phyloP scores from a whole-genome alignment of 1,140 invertebrate genomes.

The Scylla paramamosain region DNA sequence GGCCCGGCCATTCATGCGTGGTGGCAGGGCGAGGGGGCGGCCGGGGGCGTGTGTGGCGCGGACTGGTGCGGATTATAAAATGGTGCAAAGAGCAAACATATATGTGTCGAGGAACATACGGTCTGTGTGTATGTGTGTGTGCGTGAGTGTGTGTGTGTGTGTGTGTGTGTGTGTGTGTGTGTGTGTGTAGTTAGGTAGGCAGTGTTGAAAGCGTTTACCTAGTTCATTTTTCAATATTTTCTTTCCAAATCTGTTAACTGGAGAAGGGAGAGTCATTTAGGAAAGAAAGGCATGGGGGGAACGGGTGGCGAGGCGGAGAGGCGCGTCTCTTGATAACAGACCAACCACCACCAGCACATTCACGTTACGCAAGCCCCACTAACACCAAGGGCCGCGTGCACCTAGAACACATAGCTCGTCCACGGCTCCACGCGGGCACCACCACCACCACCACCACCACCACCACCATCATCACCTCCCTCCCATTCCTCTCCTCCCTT shows the following conservation, averaged over 20 bases:
- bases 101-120: too few relatives aligned
- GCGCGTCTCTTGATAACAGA: too few relatives aligned
- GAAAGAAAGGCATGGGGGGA: background rate
- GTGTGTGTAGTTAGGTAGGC: background rate
- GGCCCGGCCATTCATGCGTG: background rate
- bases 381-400: too few relatives aligned
- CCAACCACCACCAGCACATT: too few relatives aligned
- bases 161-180: too few relatives aligned
- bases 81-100: background rate
- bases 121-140: too few relatives aligned
- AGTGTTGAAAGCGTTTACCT: background rate
- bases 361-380: too few relatives aligned
- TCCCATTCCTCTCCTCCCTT: too few relatives aligned
- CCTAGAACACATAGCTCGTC: too few relatives aligned
- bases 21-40: background rate
- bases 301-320: too few relatives aligned
- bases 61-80: background rate
- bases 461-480: too few relatives aligned
- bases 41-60: background rate
- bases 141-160: background rate
- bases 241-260: background rate
- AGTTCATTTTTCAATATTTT: background rate
- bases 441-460: background rate
- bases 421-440: background rate
- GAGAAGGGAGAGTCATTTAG: background rate